Base-by-base conservation (phyloP, 2,888 invertebrate species). In the Hirtodrosophila duncani region DNA sequence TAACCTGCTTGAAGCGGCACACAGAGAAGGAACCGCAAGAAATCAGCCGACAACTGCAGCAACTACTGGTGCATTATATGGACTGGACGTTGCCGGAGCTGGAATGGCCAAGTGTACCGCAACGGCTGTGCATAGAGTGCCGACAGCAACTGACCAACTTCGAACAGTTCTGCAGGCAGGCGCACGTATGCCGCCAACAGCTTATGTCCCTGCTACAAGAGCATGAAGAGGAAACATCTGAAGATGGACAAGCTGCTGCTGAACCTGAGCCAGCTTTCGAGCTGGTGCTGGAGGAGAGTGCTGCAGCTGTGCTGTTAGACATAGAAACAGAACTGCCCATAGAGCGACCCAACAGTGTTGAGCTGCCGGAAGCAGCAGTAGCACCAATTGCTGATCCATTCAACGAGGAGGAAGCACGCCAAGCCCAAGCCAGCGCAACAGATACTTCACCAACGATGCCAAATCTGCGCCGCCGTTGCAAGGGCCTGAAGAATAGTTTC, bases 1-100 rank as follows among this genome's bases (percentile, higher is more conserved):
- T 83, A 17, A 83, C 84, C 2, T 84, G 83, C 33, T 57, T 84
- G 44, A 63, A 67, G 41, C 23, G 82, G 11, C 60, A 53, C 18
- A 7, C 1, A 2, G 18, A 29, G 10, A 34, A n/a, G 8, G 23
- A 6, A 3, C 21, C 23, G 14, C 16, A 4, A 26, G 39, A 33
- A 36, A 56, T 42, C 5, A 64, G 67, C 33, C 23, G 9, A 8
- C 46, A 72, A 8, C 31, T 82, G 34, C 53, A 62, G 17, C 53
- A 44, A 7, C 39, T 68, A 10, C 34, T 83, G 1, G 21, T 57
- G 2, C 55, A 58, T 3, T 65, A 65, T 16, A 37, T 81, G 16
- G 46, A 59, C 1, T 62, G 55, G 45, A 39, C 33, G n/a, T 24
- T 7, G 23, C 16, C 27, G 6, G 24, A 70, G 2, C 30, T 55